These are phyloP conservation scores for Dreissena rostriformis DNA, from an alignment of 1,140 invertebrate genomes.

Conservation along the genomic window DNA sequence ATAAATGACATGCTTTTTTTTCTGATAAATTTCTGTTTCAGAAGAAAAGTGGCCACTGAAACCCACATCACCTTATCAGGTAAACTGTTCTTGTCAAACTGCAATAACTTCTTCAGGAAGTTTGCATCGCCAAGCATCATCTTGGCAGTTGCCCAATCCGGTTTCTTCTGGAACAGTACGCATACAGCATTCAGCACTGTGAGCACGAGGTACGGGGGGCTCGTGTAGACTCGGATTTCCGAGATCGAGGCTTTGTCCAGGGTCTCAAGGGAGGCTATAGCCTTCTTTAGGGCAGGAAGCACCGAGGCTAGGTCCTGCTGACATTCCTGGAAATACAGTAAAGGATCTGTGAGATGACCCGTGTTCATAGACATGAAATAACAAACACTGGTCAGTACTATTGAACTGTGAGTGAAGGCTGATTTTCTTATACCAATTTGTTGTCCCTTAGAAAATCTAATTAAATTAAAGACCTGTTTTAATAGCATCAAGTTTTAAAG, in stretches of 20 bases:
- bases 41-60: too few species aligned
- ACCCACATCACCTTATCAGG: constrained; percentile 73
- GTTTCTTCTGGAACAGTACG: constrained; percentile 89
- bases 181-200: constrained; percentile 91
- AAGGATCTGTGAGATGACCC: background rate
- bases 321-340: constrained; percentile 72
- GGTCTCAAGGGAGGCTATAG: constrained; percentile 90
- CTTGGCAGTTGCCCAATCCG: constrained; percentile 78
- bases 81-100: constrained; percentile 78
- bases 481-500: too few species aligned
- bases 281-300: constrained; percentile 90
- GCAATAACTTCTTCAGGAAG: constrained; percentile 78
- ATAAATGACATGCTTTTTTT: too few species aligned
- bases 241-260: constrained; percentile 95
- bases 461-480: too few species aligned
- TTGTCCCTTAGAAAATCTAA: too few species aligned
- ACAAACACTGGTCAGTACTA: too few species aligned
- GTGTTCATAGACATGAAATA: background rate
- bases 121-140: constrained; percentile 77
- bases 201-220: constrained; percentile 76
- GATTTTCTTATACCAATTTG: too few species aligned
- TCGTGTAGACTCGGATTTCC: constrained; percentile 85
- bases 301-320: constrained; percentile 78
- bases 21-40: too few species aligned
- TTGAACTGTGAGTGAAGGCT: too few species aligned